Evolutionary conservation across 2,113 vertebrate species (phyloP), one percentile per base, ranked within the genome.

Genomic region (Sinocyclocheilus maitianheensis): DNA sequence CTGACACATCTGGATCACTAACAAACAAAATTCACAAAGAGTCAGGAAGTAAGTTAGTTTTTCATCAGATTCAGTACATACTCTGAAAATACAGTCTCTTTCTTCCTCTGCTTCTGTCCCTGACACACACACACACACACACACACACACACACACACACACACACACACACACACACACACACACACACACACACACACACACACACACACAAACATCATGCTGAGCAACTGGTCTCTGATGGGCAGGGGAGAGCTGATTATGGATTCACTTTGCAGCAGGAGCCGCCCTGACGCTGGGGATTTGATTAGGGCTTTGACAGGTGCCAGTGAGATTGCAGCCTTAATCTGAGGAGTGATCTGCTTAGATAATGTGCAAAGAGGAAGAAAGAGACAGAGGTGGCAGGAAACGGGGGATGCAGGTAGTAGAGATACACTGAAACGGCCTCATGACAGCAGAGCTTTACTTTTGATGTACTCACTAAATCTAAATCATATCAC

Each of bases 231-330:
- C 77, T 77, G 82, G 72, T 77, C 83, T 87, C 72, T 71, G 83
- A 89, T 84, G 88, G 85, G 83, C 83, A 78, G 75, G 22, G 26
- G 62, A 75, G 76, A 88, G 79, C 86, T 88, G 81, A 81, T 90
- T 88, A 87, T 75, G 34, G 60, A 89, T 86, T 88, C 89, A 87
- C 80, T 86, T 76, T 86, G 85, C 87, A 67, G 81, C 43, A 37
- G 78, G 72, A 85, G 77, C 69, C 84, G 84, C 85, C 88, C 67
- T 60, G 74, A 82, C 55, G 55, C 84, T 71, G 60, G 67, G 72
- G 77, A 72, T 79, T 85, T 89, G 87, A 89, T 67, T 43, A 83
- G 43, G 71, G 48, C 78, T 87, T 84, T 87, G 86, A 90, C 88
- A 88, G 88, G 82, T 83, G 71, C 72, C 62, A 84, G 86, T 77